These are phyloP conservation scores for Phoxinus dragarum DNA, from an alignment of 2,797 vertebrate species.

Conservation along the genomic window DNA sequence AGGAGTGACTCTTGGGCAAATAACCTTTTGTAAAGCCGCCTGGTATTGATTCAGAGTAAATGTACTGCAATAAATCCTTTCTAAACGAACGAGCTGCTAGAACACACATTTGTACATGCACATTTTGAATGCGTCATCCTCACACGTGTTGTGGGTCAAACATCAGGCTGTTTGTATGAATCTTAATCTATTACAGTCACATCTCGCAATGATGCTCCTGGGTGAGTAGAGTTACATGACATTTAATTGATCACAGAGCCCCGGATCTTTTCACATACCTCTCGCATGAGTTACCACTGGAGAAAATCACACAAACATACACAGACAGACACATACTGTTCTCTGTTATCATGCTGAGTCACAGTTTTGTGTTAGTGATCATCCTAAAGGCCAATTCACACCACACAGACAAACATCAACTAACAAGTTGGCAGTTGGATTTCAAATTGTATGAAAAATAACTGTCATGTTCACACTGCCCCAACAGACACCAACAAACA, in stretches of 20 bases:
- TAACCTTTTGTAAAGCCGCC: constrained; percentile 16
- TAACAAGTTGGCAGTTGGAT: too few relatives aligned
- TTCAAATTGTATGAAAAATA: too few relatives aligned
- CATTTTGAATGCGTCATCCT: constrained; percentile 11
- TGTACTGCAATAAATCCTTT: constrained; percentile 22
- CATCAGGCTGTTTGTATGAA: neutral
- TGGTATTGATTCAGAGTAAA: constrained; percentile 34
- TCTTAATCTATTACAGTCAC: constrained; percentile 17
- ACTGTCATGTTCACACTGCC: too few relatives aligned
- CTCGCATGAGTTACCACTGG: constrained; percentile 13
- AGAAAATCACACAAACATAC: constrained; percentile 21
- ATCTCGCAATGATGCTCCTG: constrained; percentile 2
- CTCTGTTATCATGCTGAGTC: constrained; percentile 2
- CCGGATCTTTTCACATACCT: constrained; percentile 23
- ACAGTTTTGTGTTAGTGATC: neutral
- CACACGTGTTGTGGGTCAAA: neutral
- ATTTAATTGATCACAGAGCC: constrained; percentile 34
- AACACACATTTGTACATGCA: constrained; percentile 25
- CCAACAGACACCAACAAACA: too few relatives aligned
- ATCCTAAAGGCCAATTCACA: neutral
- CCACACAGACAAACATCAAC: too few relatives aligned
- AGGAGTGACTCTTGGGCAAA: constrained; percentile 30
- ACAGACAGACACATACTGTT: constrained; percentile 23
- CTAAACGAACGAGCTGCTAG: neutral
- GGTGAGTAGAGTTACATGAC: constrained; percentile 7